Percentiles rank a stretch among this genome's conserved stretches.
Evolutionary conservation across 2,113 vertebrate genomes (phyloP).

Genomic region (Nannospalax galili): DNA sequence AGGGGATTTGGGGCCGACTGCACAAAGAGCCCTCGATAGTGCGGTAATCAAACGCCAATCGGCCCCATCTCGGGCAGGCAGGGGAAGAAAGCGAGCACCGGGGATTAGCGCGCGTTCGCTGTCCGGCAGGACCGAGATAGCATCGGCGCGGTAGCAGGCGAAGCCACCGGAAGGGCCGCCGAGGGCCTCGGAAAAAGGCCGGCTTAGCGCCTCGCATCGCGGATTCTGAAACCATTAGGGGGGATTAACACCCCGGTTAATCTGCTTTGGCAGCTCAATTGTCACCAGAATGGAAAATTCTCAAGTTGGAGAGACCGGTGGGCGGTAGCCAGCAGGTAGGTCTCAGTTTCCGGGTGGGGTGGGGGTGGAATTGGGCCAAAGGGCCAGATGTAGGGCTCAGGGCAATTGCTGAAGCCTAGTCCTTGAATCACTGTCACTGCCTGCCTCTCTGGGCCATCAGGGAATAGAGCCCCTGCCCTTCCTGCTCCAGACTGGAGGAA

Average conservation of each 20-base stretch:
- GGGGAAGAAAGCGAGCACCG: conserved; percentile 86
- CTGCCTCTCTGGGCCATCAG: background rate
- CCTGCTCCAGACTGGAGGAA: background rate
- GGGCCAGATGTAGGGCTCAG: background rate
- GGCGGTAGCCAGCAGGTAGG: background rate
- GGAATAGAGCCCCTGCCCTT: background rate
- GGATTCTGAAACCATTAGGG: conserved; percentile 93
- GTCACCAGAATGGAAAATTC: conserved; percentile 79
- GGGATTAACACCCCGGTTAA: conserved; percentile 92
- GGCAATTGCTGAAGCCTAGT: background rate
- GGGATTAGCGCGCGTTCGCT: conserved; percentile 85
- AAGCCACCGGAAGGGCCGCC: conserved; percentile 24
- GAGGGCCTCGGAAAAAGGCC: conserved; percentile 67
- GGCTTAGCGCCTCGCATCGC: conserved; percentile 86
- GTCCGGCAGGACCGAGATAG: conserved; percentile 47
- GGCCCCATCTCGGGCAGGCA: conserved; percentile 89
- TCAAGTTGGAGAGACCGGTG: background rate
- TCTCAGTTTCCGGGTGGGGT: conserved; percentile 40
- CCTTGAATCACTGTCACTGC: background rate
- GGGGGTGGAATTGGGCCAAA: too few relatives aligned
- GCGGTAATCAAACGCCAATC: conserved; percentile 91
- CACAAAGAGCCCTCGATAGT: conserved; percentile 90
- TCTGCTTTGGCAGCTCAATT: conserved; percentile 88
- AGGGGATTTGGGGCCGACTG: conserved; percentile 94
- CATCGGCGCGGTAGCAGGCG: conserved; percentile 54